phyloP scores from a whole-genome alignment of 2,113 vertebrate species.

The Ciconia stormi region DNA sequence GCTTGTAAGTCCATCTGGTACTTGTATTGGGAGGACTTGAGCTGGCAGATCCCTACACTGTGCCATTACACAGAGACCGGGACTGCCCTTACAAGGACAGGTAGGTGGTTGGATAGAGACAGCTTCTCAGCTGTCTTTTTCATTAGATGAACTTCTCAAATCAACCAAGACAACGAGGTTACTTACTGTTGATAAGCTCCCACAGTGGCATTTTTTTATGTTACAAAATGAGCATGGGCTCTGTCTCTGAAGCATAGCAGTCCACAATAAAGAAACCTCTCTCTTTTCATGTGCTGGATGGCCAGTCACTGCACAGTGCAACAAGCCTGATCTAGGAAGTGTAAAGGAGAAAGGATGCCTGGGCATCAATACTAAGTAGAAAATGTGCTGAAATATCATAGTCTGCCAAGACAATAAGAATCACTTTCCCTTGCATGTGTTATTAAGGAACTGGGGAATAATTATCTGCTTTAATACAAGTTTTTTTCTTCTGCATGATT shows the following conservation, averaged over 20 bases:
- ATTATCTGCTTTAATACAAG: slow-evolving; percentile 53
- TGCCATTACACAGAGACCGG: not conserved
- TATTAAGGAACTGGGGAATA: slow-evolving; percentile 49
- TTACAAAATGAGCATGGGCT: not conserved
- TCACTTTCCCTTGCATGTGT: slow-evolving; percentile 14
- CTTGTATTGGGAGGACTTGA: not conserved
- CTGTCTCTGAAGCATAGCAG: not conserved
- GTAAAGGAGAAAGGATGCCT: not conserved
- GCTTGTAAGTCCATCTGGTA: slow-evolving; percentile 28
- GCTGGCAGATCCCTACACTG: not conserved
- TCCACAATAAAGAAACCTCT: not conserved
- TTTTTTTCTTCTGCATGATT: slow-evolving; percentile 48
- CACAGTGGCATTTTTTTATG: not conserved
- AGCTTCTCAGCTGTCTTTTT: not conserved
- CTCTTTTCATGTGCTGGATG: not conserved
- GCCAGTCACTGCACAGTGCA: not conserved
- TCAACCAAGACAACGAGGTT: not conserved
- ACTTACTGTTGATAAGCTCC: not conserved
- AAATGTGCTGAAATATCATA: not conserved
- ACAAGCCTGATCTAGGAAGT: not conserved
- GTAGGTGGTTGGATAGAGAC: not conserved
- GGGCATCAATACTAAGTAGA: not conserved
- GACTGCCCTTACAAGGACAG: not conserved
- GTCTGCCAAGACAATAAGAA: slow-evolving; percentile 26
- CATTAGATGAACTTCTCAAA: not conserved